Base-by-base conservation (phyloP, 53 echinoderm and acorn worm genomes). In the Holothuria scabra region DNA sequence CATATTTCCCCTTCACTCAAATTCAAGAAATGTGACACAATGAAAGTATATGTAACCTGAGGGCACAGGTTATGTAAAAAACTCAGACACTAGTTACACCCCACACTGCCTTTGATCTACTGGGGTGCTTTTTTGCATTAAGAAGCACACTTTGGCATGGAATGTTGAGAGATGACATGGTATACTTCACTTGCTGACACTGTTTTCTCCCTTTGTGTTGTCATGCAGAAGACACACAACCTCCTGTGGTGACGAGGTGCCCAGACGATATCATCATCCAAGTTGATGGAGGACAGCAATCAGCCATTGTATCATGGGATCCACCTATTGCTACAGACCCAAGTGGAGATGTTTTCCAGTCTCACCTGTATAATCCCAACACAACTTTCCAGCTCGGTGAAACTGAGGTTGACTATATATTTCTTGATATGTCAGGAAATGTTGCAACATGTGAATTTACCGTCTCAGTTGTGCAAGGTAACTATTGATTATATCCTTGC, bases 351-450 rank as follows among this genome's bases (percentile, higher is more conserved):
- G 56, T 84, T n/a, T 68, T 67, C 9, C 34, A 30, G 41, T 28
- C 68, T 30, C 28, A 66, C 26, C 24, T 24, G 28, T 29, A 31
- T 52, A 28, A 20, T 49, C 84, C 84, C 28, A 67, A 67, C 18
- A 67, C 66, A 31, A 28, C 68, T 26, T 84, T 84, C 57, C 10
- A 4, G 28, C 8, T 84, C 3, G 84, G 84, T 29, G 67, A 46
- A 1, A 84, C 84, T 6, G 49, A 49, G 30, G 84, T 84, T 16
- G 59, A 28, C 5, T 84, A 84, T 32, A 68, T 52, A 6, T 84
- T 84, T 52, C 18, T 29, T 5, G 84, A 84, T 67, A 20, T 4
- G 19, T 37, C 84, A 19, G 66, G 69, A n/a, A 84, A 84, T 26
- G 22, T 9, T 7, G 84, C 46, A 4, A 28, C 31, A 5, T 84